phyloP scores from a whole-genome alignment of 2,888 invertebrate species.

The Epistrophe eligans region DNA sequence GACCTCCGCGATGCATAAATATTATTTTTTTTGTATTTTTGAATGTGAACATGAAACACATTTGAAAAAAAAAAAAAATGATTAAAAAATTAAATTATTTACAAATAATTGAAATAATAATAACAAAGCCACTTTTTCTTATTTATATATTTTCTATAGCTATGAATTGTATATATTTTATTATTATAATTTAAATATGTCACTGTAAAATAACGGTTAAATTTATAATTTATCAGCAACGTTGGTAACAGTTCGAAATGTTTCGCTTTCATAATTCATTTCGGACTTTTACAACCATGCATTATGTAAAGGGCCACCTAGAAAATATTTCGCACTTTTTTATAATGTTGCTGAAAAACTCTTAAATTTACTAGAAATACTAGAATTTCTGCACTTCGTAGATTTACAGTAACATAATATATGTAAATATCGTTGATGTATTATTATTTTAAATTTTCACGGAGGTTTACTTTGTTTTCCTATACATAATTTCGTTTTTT shows the following conservation, averaged over 20 bases:
- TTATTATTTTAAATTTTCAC: conserved; percentile 44
- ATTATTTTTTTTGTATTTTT: conserved; percentile 37
- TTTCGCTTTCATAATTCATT: too few relatives aligned
- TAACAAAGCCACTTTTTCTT: conserved; percentile 43
- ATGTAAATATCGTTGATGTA: conserved; percentile 62
- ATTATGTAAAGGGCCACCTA: too few relatives aligned
- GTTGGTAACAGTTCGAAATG: too few relatives aligned
- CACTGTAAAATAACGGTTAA: too few relatives aligned
- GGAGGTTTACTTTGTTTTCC: conserved; percentile 55
- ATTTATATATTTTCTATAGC: conserved; percentile 35
- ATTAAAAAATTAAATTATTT: conserved; percentile 31
- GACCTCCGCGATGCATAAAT: conserved; percentile 51
- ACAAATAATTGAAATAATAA: conserved; percentile 35
- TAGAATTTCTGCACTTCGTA: too few relatives aligned
- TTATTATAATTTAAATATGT: neutral
- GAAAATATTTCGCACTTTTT: too few relatives aligned
- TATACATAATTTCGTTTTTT: conserved; percentile 36
- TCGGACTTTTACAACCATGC: too few relatives aligned
- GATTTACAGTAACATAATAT: conserved; percentile 10
- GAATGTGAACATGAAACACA: conserved; percentile 3
- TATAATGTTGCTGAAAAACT: too few relatives aligned
- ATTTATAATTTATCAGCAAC: too few relatives aligned
- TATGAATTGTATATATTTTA: neutral
- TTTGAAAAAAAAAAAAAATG: conserved; percentile 22
- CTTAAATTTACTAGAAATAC: too few relatives aligned